Evolutionary conservation across 2,113 vertebrate species (phyloP).

Genomic region (Parus major): DNA sequence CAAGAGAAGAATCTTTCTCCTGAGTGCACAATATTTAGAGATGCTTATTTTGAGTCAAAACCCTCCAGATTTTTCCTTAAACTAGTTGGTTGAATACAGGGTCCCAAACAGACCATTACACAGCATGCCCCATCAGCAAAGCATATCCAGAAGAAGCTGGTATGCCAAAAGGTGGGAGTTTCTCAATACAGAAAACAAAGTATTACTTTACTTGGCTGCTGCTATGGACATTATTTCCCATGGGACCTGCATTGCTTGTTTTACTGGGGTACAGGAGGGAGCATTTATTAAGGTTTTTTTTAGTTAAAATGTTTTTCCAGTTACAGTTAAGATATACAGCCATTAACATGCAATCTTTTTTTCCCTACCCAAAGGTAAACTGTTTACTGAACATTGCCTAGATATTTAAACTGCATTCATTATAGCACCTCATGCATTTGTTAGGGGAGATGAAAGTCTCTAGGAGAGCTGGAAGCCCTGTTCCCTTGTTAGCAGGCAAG

Average conservation of each 20-base stretch:
- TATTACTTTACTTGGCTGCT: neutral
- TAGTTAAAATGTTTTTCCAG: neutral
- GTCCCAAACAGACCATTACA: neutral
- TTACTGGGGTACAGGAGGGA: neutral
- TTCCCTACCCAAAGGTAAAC: neutral
- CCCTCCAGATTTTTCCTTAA: neutral
- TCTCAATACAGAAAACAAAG: neutral
- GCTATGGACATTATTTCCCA: neutral
- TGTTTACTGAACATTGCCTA: slow-evolving; percentile 3
- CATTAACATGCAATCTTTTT: slow-evolving; percentile 42
- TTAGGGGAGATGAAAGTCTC: neutral
- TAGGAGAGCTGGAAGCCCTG: neutral
- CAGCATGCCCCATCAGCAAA: neutral
- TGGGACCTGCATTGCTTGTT: neutral
- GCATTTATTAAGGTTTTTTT: neutral
- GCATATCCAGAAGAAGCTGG: neutral
- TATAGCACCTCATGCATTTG: neutral
- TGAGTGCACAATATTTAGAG: neutral
- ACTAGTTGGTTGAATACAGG: neutral
- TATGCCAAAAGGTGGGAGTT: neutral
- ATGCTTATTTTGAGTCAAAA: neutral
- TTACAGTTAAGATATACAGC: slow-evolving; percentile 30
- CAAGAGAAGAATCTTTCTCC: neutral
- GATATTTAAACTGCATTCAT: slow-evolving; percentile 40
- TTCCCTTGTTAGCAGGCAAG: neutral